Conservation (phyloP, 2,888 invertebrate genomes). For the Cerastis leucographa region DNA sequence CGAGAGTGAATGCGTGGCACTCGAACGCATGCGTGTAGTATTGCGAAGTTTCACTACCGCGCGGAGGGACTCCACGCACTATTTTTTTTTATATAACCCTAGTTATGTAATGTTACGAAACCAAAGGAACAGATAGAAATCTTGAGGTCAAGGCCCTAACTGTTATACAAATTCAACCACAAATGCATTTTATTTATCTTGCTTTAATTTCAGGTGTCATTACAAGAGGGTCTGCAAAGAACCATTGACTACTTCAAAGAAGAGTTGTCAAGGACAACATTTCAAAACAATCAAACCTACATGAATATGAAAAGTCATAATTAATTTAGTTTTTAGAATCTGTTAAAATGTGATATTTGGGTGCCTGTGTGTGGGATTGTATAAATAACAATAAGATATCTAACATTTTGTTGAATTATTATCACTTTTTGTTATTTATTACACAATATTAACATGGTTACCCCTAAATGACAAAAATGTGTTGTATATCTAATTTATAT, state of each 20-base stretch:
- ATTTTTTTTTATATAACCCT: no score
- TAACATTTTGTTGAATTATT: constrained; percentile 53
- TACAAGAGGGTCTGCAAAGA: constrained; percentile 96
- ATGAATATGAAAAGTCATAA: constrained; percentile 83
- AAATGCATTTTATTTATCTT: neutral
- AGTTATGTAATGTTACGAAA: no score
- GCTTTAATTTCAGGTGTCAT: constrained; percentile 91
- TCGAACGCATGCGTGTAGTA: no score
- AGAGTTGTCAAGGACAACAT: constrained; percentile 92
- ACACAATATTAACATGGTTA: constrained; percentile 53
- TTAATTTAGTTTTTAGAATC: constrained; percentile 68
- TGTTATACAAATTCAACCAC: neutral
- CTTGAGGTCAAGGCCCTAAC: neutral
- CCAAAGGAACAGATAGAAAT: neutral
- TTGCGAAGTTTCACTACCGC: no score
- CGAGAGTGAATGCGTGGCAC: no score
- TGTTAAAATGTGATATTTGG: constrained; percentile 84
- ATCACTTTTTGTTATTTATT: constrained; percentile 56
- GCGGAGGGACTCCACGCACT: no score
- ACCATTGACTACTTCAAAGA: constrained; percentile 98
- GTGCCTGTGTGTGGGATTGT: constrained; percentile 58
- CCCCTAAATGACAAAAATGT: constrained; percentile 62
- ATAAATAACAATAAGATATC: constrained; percentile 59
- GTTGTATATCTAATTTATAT: constrained; percentile 71
- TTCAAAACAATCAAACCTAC: constrained; percentile 87